Conservation (phyloP, 2,888 invertebrate species). For the Limnephilus rhombicus region DNA sequence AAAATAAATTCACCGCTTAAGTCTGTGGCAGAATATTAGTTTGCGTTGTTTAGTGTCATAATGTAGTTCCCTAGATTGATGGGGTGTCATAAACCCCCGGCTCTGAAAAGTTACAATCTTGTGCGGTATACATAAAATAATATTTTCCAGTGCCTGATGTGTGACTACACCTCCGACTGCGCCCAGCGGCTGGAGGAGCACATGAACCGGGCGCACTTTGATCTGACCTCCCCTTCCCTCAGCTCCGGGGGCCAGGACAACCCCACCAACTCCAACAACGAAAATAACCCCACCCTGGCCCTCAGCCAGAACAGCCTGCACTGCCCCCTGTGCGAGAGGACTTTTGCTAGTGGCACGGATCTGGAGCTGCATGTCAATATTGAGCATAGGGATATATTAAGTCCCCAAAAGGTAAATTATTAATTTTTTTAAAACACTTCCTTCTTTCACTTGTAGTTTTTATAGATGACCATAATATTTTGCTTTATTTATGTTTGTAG, state of each 20-base stretch:
- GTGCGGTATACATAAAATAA: background rate
- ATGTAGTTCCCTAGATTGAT: background rate
- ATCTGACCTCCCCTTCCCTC: conserved; percentile 86
- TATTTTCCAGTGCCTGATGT: conserved; percentile 84
- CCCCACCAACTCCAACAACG: conserved; percentile 65
- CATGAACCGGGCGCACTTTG: conserved; percentile 90
- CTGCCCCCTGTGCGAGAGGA: conserved; percentile 88
- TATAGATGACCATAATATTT: no score
- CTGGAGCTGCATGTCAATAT: conserved; percentile 92
- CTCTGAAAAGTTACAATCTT: background rate
- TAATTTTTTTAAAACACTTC: background rate
- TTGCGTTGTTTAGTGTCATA: background rate
- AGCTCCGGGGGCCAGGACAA: conserved; percentile 74
- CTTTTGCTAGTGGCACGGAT: conserved; percentile 85
- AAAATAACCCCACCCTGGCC: conserved; percentile 74
- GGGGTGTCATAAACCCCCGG: background rate
- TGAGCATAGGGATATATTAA: conserved; percentile 89
- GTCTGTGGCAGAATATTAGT: no score
- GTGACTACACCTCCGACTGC: conserved; percentile 86
- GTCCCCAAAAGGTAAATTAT: conserved; percentile 76
- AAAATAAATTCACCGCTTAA: no score
- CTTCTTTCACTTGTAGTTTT: no score
- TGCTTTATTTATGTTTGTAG: no score
- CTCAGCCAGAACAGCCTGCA: conserved; percentile 78
- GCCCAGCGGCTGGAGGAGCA: conserved; percentile 88